Conservation (phyloP, 2,888 invertebrate genomes). For the Tipula confusa region DNA sequence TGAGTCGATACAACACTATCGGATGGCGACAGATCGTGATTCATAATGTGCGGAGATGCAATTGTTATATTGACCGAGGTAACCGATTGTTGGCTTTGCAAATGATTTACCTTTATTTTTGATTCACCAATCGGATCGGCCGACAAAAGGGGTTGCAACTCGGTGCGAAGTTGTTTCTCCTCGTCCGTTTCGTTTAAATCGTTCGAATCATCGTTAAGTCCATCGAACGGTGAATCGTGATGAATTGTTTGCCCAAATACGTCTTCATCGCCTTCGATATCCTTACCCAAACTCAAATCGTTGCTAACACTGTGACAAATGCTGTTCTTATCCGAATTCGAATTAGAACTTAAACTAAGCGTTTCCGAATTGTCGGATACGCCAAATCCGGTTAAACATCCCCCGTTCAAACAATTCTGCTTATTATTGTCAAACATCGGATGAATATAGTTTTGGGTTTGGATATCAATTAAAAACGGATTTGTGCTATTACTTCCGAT, state of each 20-base stretch:
- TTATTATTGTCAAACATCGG: constrained; percentile 33
- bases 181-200: constrained; percentile 43
- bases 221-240: background rate
- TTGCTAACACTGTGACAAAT: constrained; percentile 36
- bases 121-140: constrained; percentile 45
- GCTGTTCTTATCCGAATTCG: constrained; percentile 51
- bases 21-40: constrained; percentile 63
- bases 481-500: constrained; percentile 43
- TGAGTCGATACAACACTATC: constrained; percentile 47
- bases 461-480: constrained; percentile 48
- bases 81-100: constrained; percentile 53
- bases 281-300: constrained; percentile 33
- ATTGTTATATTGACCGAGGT: constrained; percentile 65
- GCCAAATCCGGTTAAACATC: background rate
- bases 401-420: background rate
- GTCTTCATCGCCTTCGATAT: constrained; percentile 38
- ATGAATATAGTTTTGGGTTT: constrained; percentile 35
- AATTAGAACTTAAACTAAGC: constrained; percentile 53
- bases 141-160: constrained; percentile 47
- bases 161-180: constrained; percentile 48
- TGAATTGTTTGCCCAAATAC: constrained; percentile 33
- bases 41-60: constrained; percentile 69
- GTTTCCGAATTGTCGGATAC: constrained; percentile 53
- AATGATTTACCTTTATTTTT: constrained; percentile 47
- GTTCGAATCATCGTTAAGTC: constrained; percentile 31